Percentiles rank a stretch among this genome's conserved stretches.
Evolutionary conservation across 2,888 invertebrate genomes (phyloP).

Genomic region (Laothoe populi): DNA sequence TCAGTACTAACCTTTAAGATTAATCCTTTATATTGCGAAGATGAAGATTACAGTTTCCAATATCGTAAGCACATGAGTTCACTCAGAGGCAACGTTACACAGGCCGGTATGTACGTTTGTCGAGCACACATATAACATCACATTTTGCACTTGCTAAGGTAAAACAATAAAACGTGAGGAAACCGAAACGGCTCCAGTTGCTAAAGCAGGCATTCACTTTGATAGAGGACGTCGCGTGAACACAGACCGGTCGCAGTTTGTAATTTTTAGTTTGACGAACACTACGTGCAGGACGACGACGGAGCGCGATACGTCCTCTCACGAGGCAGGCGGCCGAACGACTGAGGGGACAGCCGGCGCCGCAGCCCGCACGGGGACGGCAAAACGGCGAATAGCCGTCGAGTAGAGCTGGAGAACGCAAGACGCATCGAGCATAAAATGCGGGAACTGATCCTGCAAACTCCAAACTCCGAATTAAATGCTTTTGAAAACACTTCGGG

Average conservation of each 20-base stretch:
- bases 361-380: conserved; percentile 56
- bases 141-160: conserved; percentile 78
- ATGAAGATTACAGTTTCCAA: conserved; percentile 65
- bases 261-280: conserved; percentile 67
- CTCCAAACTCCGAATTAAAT: conserved; percentile 18
- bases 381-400: conserved; percentile 60
- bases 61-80: conserved; percentile 76
- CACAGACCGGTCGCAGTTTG: conserved; percentile 64
- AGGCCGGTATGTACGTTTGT: conserved; percentile 65
- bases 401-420: conserved; percentile 59
- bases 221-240: conserved; percentile 55
- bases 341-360: conserved; percentile 70
- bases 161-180: conserved; percentile 61
- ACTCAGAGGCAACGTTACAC: conserved; percentile 77
- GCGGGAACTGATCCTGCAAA: conserved; percentile 26
- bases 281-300: conserved; percentile 58
- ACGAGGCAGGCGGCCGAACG: conserved; percentile 63
- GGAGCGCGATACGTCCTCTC: conserved; percentile 47
- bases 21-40: conserved; percentile 54
- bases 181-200: conserved; percentile 65
- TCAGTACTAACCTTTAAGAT: conserved; percentile 55
- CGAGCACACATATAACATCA: conserved; percentile 79
- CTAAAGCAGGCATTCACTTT: conserved; percentile 48
- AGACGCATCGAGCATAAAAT: conserved; percentile 53
- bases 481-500: not conserved